Percentiles rank a stretch among this genome's conserved stretches.
These are phyloP conservation scores for Cyprinus carpio DNA, from an alignment of 2,113 vertebrate genomes.

Conservation along the genomic window DNA sequence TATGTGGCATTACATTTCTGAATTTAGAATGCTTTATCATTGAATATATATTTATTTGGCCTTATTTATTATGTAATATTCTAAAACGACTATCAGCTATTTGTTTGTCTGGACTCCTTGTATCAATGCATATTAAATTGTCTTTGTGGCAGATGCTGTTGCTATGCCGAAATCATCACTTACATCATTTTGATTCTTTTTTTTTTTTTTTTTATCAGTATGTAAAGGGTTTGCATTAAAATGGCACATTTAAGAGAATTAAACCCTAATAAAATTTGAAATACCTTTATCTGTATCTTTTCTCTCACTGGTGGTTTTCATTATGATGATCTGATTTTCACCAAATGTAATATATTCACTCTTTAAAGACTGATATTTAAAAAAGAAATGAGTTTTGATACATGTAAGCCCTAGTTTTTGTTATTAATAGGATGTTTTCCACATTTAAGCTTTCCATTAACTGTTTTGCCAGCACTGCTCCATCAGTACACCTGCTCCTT, in stretches of 20 bases:
- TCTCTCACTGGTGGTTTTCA: conserved; percentile 47
- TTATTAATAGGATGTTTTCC: neutral
- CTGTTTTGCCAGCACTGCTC: neutral
- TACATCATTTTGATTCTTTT: neutral
- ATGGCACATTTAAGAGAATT: conserved; percentile 54
- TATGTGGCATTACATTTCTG: conserved; percentile 25
- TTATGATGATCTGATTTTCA: conserved; percentile 55
- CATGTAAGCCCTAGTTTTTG: neutral
- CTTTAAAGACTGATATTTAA: conserved; percentile 52
- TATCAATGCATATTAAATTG: conserved; percentile 40
- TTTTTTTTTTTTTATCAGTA: neutral
- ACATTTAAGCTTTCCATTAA: neutral
- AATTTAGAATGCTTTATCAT: conserved; percentile 28
- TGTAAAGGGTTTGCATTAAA: conserved; percentile 53
- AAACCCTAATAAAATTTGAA: conserved; percentile 47
- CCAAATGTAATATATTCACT: conserved; percentile 55
- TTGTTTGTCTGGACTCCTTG: conserved; percentile 40
- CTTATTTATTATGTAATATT: conserved; percentile 61
- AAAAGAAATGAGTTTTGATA: neutral
- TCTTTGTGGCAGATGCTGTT: conserved; percentile 44
- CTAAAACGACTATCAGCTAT: conserved; percentile 37
- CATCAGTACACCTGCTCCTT: neutral
- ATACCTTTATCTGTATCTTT: conserved; percentile 46
- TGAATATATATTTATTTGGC: conserved; percentile 58
- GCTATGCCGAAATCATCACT: conserved; percentile 38